Percentiles rank a stretch among this genome's conserved stretches.
Conservation (phyloP, 2,113 vertebrate genomes). For the Erythrocebus patas region DNA sequence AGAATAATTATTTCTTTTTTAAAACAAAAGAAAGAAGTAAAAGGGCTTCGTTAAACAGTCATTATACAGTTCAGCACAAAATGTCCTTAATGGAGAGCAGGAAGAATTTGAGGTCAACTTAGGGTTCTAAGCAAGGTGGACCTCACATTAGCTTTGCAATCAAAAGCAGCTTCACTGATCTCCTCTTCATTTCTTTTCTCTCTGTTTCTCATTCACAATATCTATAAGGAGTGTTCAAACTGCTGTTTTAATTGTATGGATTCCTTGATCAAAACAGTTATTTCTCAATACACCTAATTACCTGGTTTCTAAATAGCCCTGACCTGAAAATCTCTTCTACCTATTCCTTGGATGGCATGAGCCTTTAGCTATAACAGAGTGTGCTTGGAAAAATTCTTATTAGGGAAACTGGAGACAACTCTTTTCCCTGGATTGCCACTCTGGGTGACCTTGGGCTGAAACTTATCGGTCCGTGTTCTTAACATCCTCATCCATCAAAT, state of each 20-base stretch:
- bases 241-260: not conserved
- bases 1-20: constrained; percentile 12
- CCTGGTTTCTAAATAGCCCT: not conserved
- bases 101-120: not conserved
- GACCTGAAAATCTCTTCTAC: not conserved
- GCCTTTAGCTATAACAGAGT: not conserved
- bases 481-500: not conserved
- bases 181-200: not conserved
- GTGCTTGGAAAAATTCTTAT: not conserved
- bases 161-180: not conserved
- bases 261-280: not conserved
- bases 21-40: not conserved
- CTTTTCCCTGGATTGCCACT: not conserved
- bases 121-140: not conserved
- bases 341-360: not conserved
- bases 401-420: not conserved
- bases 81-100: not conserved
- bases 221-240: not conserved
- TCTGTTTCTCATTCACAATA: not conserved
- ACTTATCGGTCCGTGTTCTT: not conserved
- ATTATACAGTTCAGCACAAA: not conserved
- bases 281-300: not conserved
- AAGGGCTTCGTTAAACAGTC: not conserved
- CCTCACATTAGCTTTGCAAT: not conserved
- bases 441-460: not conserved